Evolutionary conservation across 2,888 invertebrate genomes (phyloP), one percentile per base, ranked within the genome.

Genomic region (Omphaloscelis lunosa): DNA sequence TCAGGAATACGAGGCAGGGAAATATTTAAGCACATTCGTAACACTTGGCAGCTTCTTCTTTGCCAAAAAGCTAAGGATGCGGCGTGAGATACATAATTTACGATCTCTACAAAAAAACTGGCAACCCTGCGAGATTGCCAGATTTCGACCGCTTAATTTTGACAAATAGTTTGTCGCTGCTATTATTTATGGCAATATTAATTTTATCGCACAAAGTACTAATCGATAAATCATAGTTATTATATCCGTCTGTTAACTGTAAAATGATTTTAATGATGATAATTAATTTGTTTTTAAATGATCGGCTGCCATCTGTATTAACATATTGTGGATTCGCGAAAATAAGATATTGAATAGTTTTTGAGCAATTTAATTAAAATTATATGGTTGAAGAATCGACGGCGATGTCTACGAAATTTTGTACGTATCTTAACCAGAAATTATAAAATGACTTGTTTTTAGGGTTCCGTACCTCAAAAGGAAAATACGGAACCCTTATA

Each of bases 121-220:
- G 75, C 87, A 88, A 84, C 88, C 87, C 88, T 88, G 53, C 75
- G 29, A 74, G 65, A 82, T 79, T 78, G 75, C 82, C 82, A 83
- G 84, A 85, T 84, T 87, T 87, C 82, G 84, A 87, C 90, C 88
- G 86, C 87, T 91, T 92, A 89, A 89, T 87, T 89, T 88, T 91
- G 90, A 91, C 89, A 92, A 90, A 91, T 89, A 85, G 84, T 84
- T 82, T 79, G 72, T 86, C 86, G 59, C 79, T 87, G 79, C 78
- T 75, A 82, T 87, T 83, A 82, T 87, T 89, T 89, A 87, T 84
- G 81, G 76, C 74, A 84, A 88, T 83, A 85, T 80, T 78, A 53
- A 86, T 87, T 84, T 85, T 81, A 89, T 79, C 59, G 59, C 69
- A 81, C 79, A 84, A 77, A 90, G 90, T 89, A 88, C 1, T 66